These are phyloP conservation scores for Spisula solida DNA, from an alignment of 2,888 invertebrate species.

Conservation along the genomic window DNA sequence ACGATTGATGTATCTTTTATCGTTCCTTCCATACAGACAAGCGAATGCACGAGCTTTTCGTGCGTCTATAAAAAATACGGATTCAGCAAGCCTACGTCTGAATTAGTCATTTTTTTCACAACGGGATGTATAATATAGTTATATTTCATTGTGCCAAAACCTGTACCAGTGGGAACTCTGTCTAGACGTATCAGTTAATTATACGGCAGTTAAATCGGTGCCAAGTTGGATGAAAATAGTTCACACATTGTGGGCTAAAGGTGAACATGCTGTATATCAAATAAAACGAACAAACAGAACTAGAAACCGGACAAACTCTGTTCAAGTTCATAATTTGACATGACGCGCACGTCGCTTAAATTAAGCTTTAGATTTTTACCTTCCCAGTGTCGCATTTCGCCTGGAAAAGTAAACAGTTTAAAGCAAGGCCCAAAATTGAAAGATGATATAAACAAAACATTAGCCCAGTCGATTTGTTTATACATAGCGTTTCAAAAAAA, in stretches of 20 bases:
- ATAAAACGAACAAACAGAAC: background rate
- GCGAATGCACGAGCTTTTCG: background rate
- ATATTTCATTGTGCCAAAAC: slow-evolving; percentile 18
- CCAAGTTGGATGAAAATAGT: slow-evolving; percentile 11
- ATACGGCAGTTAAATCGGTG: background rate
- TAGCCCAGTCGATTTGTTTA: background rate
- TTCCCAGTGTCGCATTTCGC: background rate
- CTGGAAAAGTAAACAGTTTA: background rate
- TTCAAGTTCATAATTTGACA: background rate
- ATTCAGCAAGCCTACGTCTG: background rate
- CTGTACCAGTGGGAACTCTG: background rate
- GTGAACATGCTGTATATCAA: background rate
- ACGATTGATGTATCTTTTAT: background rate
- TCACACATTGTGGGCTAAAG: background rate
- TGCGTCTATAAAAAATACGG: background rate
- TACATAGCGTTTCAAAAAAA: slow-evolving; percentile 14
- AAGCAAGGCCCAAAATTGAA: background rate
- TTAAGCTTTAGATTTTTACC: background rate
- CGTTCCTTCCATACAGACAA: background rate
- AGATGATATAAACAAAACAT: slow-evolving; percentile 23
- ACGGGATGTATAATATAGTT: slow-evolving; percentile 15
- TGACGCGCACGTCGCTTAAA: background rate
- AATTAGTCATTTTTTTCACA: background rate
- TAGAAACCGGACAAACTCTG: background rate
- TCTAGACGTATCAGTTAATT: background rate